Evolutionary conservation across 2,113 vertebrate genomes (phyloP).

Genomic region (Excalfactoria chinensis): DNA sequence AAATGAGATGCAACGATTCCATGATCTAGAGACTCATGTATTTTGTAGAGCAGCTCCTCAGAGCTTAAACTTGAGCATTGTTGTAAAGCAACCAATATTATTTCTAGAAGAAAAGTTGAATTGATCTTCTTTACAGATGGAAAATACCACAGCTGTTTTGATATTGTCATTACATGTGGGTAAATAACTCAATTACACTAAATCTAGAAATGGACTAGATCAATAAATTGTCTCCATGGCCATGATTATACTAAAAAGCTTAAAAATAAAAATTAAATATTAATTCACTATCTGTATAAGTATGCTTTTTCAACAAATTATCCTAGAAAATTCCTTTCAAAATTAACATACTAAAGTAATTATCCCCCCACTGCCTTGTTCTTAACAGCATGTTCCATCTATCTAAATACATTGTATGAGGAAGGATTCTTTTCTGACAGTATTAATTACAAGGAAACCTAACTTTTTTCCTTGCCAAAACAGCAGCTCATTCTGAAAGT

Average conservation of each 20-base stretch:
- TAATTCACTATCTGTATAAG: not conserved
- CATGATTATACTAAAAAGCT: not conserved
- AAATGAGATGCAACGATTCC: not conserved
- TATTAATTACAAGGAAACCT: not conserved
- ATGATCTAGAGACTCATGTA: fast-evolving
- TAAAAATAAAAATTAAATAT: not conserved
- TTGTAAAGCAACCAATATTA: not conserved
- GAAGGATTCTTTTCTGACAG: not conserved
- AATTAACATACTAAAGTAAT: not conserved
- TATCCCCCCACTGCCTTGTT: not conserved
- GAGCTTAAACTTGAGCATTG: not conserved
- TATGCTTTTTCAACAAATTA: not conserved
- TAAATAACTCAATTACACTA: not conserved
- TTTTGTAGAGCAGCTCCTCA: not conserved
- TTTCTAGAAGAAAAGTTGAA: not conserved
- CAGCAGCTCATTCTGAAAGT: not conserved
- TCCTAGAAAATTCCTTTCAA: not conserved
- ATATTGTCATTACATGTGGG: not conserved
- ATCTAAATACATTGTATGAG: not conserved
- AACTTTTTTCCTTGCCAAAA: not conserved
- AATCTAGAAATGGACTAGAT: not conserved
- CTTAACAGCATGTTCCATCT: not conserved
- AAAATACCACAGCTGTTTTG: not conserved
- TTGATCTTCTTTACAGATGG: not conserved
- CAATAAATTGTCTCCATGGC: not conserved